Conservation (phyloP, 2,113 vertebrate species). For the Vombatus ursinus region DNA sequence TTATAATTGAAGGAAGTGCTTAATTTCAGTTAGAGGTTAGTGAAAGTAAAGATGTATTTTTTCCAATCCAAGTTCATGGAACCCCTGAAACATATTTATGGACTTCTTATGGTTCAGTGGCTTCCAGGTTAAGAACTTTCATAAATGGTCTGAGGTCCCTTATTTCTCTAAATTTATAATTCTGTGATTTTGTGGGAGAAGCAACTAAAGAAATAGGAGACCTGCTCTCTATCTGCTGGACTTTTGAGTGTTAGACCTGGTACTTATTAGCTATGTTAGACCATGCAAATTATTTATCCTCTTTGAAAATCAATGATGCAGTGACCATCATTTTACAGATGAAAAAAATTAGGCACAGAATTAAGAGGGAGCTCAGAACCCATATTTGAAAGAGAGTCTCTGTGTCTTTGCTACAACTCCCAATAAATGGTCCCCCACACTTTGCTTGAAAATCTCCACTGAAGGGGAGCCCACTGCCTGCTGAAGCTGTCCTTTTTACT, state of each 20-base stretch:
- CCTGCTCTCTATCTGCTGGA: neutral
- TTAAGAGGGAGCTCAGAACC: neutral
- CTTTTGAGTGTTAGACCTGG: neutral
- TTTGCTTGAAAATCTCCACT: neutral
- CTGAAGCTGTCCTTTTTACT: neutral
- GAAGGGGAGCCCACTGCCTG: neutral
- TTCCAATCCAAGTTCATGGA: neutral
- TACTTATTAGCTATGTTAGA: neutral
- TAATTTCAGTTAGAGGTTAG: neutral
- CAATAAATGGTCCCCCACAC: neutral
- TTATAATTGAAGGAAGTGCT: neutral
- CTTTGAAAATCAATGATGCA: neutral
- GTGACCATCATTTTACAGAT: neutral
- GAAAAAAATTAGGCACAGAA: neutral
- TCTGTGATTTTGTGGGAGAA: neutral
- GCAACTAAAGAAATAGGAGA: neutral
- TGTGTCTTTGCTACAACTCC: neutral
- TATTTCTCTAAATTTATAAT: neutral
- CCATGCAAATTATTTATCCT: neutral
- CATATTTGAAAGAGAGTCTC: neutral
- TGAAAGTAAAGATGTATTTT: neutral
- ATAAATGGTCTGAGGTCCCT: neutral
- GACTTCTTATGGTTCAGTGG: neutral
- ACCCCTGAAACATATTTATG: neutral
- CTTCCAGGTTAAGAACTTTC: neutral